Base-by-base conservation (phyloP, 2,113 vertebrate species). In the Miniopterus natalensis region DNA sequence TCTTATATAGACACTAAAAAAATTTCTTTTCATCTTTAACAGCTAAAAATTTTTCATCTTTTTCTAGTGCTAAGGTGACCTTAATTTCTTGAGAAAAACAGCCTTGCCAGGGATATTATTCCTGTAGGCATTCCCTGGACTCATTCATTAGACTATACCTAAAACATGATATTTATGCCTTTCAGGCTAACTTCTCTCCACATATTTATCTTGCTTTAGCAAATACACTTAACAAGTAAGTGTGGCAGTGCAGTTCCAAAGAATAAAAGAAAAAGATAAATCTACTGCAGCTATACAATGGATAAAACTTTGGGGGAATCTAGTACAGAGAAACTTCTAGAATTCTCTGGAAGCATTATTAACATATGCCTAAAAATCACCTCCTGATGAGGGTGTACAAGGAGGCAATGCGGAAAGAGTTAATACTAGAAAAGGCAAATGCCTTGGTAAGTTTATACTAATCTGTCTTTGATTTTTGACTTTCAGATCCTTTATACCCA, bases 221-320 rank as follows among this genome's bases (percentile, higher is more conserved):
- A 96, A 77, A 95, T 20, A 49, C 27, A 63, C 15, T 92, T 83
- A 85, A 68, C 5, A 81, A 71, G 55, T 49, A 40, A 80, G 68
- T 40, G 47, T 29, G 36, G 11, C 3, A 66, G 27, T 55, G 12
- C 10, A 59, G 36, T 9, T 45, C 12, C 47, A 31, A 73, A 85
- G 13, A 59, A 65, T 49, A 89, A 23, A 70, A 66, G 57, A 61
- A 75, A 70, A 81, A 88, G 8, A 45, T 31, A 73, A 15, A 61
- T 49, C 31, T 55, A 61, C 4, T 68, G 15, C 5, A 53, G 47
- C 53, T 63, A 29, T 83, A 14, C 6, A 36, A 23, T 8, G 31
- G 42, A 59, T 9, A 45, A 63, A 88, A 90, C 55, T 61, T 36
- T 21, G 4, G 49, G 6, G 4, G 2, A 29, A 18, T 65, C 49